Evolutionary conservation across 1,140 invertebrate genomes (phyloP).

Genomic region (Drosophila elegans): DNA sequence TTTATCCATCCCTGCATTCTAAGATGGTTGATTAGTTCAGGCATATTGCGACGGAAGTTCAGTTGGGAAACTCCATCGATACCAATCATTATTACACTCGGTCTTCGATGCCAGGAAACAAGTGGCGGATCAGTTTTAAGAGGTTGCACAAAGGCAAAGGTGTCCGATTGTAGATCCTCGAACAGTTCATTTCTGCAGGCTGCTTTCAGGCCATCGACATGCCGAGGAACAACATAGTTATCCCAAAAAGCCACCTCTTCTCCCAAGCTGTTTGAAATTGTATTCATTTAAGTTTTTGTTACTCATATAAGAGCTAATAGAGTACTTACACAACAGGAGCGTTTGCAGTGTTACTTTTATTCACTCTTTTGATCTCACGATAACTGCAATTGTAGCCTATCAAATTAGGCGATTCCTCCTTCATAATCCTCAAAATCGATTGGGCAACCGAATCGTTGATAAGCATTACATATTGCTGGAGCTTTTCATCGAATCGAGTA

Average conservation of each 20-base stretch:
- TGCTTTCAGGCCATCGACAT: not conserved
- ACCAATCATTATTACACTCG: conserved; percentile 89
- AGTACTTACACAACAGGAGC: conserved; percentile 3
- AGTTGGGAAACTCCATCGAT: conserved; percentile 92
- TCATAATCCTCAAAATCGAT: not conserved
- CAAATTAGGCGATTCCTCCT: not conserved
- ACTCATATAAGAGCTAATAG: too few relatives aligned
- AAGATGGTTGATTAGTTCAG: conserved; percentile 88
- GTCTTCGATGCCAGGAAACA: not conserved
- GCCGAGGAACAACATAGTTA: not conserved
- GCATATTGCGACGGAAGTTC: conserved; percentile 91
- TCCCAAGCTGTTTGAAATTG: not conserved
- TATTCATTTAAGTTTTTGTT: not conserved
- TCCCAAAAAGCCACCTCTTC: conserved; percentile 3
- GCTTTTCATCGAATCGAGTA: not conserved
- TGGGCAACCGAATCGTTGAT: conserved; percentile 1
- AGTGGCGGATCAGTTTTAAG: too few relatives aligned
- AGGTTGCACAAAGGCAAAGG: conserved; percentile 15
- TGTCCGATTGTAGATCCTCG: conserved; percentile 2
- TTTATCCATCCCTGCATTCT: conserved; percentile 86
- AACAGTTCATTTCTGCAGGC: conserved; percentile 1
- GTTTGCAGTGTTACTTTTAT: not conserved
- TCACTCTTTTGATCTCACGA: not conserved
- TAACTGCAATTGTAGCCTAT: conserved; percentile 14
- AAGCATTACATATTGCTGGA: conserved; percentile 9